Evolutionary conservation across 2,888 invertebrate genomes (phyloP).

Genomic region (Caenorhabditis sp.): DNA sequence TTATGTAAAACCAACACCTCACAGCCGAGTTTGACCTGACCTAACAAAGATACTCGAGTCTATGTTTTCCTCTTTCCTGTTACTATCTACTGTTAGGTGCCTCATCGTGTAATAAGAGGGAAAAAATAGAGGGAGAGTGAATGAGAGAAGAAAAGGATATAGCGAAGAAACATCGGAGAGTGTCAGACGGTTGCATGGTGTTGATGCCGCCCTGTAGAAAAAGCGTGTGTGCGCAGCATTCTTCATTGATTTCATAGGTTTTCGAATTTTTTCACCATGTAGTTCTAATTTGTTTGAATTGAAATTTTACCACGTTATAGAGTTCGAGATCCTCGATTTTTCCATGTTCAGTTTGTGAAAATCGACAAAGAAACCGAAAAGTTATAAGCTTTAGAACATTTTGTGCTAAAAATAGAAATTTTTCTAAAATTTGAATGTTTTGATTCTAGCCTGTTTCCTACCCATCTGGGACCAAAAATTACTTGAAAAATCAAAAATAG

Average conservation of each 20-base stretch:
- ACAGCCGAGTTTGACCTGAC: too few relatives aligned
- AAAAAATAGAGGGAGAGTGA: not conserved
- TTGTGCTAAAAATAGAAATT: not conserved
- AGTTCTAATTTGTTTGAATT: not conserved
- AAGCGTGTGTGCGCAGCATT: not conserved
- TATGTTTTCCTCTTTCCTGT: conserved; percentile 15
- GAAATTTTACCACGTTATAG: not conserved
- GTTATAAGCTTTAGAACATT: not conserved
- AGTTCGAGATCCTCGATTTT: not conserved
- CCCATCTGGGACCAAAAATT: too few relatives aligned
- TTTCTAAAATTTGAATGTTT: not conserved
- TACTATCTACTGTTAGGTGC: conserved; percentile 53
- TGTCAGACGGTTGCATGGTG: not conserved
- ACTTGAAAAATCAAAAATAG: too few relatives aligned
- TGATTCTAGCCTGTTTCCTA: too few relatives aligned
- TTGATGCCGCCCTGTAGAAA: not conserved
- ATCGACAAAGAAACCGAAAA: not conserved
- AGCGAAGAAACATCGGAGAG: not conserved
- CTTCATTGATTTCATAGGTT: not conserved
- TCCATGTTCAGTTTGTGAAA: not conserved
- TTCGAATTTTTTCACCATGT: not conserved
- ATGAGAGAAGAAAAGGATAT: not conserved
- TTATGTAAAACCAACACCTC: too few relatives aligned
- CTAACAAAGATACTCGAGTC: too few relatives aligned
- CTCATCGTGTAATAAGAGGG: not conserved